Evolutionary conservation across 2,888 invertebrate genomes (phyloP).

Genomic region (Cabera pusaria): DNA sequence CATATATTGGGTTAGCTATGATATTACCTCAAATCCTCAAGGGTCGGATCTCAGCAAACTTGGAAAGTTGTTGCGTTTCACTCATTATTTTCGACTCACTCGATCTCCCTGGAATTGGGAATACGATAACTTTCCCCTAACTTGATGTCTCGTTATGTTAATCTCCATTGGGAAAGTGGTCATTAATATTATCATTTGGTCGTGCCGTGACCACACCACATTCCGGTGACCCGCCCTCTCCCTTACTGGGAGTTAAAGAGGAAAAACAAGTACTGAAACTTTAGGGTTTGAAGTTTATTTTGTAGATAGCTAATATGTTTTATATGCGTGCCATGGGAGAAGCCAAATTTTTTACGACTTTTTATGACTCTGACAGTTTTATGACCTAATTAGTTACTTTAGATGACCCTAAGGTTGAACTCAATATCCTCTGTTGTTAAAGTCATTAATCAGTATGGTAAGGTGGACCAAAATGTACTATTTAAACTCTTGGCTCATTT

Average conservation of each 20-base stretch:
- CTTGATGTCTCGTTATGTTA: conserved; percentile 61
- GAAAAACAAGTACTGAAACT: conserved; percentile 12
- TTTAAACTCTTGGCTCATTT: too few relatives aligned
- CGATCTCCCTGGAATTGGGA: conserved; percentile 42
- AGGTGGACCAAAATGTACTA: too few relatives aligned
- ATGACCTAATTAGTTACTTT: background rate
- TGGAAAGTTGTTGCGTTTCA: conserved; percentile 47
- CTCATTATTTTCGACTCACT: conserved; percentile 55
- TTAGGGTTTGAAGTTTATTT: conserved; percentile 9
- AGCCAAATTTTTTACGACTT: background rate
- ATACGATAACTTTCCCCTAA: conserved; percentile 42
- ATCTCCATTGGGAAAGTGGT: conserved; percentile 46
- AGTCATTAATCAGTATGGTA: too few relatives aligned
- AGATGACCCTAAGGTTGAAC: too few relatives aligned
- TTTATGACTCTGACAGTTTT: conserved; percentile 4
- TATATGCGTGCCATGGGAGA: too few relatives aligned
- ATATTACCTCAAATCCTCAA: conserved; percentile 29
- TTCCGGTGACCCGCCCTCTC: conserved; percentile 7
- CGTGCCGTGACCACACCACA: conserved; percentile 23
- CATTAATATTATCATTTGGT: conserved; percentile 47
- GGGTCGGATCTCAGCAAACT: conserved; percentile 42
- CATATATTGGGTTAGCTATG: conserved; percentile 26
- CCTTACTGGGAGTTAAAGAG: conserved; percentile 5
- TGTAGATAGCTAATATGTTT: conserved; percentile 1
- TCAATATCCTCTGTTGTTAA: too few relatives aligned